Base-by-base conservation (phyloP, 1,140 invertebrate species). In the Macrocentrus cingulum region DNA sequence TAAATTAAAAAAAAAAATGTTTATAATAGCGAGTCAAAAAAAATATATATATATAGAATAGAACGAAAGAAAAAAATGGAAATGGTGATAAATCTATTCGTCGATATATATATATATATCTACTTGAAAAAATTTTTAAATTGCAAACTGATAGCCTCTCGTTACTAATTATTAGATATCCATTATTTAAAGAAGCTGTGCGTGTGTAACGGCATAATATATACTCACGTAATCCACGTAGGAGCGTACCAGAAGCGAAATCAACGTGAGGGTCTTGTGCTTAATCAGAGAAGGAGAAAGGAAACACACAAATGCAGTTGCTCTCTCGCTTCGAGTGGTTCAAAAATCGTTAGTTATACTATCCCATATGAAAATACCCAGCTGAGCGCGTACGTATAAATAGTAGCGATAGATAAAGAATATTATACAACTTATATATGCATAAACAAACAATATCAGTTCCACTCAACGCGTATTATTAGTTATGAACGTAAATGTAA, bases 121-220 rank as follows among this genome's bases (percentile, higher is more conserved):
- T n/a, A n/a, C n/a, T 48, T 6, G 55, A 20, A 59, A 23, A 41
- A 22, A 20, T 20, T 37, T n/a, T n/a, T n/a, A 39, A 41, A 64
- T 55, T 45, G 42, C 42, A 54, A 59, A 56, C 32, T 58, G 36
- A 59, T 58, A 11, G 9, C 25, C 25, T 5, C 9, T 9, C 71
- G 68, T 67, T 72, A 75, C 64, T 25, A 68, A 69, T 74, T 74
- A 72, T 66, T 74, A 49, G 50, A 66, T 64, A 69, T 67, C 66
- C 70, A 65, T 75, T 50, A 74, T 69, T 70, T 76, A 76, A 74
- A 72, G 75, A 76, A 73, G 72, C 63, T 64, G 69, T 66, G 70
- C 65, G 72, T 70, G 70, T 67, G 67, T 75, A 62, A 65, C 66
- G 64, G 65, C 62, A 66, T 65, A 60, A 63, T 67, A 70, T 56